These are phyloP conservation scores for Erpornis zantholeuca DNA, from an alignment of 2,113 vertebrate species.

Conservation along the genomic window DNA sequence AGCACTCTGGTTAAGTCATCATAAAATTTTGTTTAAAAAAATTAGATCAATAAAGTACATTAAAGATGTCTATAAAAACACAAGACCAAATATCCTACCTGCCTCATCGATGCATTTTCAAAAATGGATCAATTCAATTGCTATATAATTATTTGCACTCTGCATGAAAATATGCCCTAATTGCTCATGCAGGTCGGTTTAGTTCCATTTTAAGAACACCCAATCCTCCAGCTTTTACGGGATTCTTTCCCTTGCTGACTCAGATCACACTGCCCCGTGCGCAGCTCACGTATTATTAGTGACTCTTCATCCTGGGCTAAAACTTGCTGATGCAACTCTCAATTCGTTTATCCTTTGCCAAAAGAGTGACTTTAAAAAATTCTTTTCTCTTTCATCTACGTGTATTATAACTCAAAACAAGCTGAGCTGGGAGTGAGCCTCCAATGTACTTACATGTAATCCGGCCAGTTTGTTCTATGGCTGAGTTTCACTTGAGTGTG, in stretches of 20 bases:
- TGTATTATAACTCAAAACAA: neutral
- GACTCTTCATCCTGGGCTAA: neutral
- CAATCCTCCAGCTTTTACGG: neutral
- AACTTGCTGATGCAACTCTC: neutral
- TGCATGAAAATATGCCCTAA: neutral
- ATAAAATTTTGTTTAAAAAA: neutral
- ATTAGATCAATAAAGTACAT: neutral
- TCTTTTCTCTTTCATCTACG: fast-evolving
- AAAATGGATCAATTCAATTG: neutral
- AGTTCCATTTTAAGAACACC: neutral
- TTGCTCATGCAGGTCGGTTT: neutral
- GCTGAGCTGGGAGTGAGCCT: neutral
- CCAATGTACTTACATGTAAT: neutral
- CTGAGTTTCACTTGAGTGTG: neutral
- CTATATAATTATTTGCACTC: neutral
- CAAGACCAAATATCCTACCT: neutral
- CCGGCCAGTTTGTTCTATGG: neutral
- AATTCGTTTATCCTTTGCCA: neutral
- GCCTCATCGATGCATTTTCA: neutral
- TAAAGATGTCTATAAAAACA: neutral
- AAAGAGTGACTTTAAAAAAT: neutral
- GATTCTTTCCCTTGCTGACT: neutral
- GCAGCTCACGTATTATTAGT: neutral
- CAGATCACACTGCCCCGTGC: fast-evolving
- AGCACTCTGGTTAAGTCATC: neutral